Conservation (phyloP, 2,888 invertebrate species). For the Macrosoma leucophasiata region DNA sequence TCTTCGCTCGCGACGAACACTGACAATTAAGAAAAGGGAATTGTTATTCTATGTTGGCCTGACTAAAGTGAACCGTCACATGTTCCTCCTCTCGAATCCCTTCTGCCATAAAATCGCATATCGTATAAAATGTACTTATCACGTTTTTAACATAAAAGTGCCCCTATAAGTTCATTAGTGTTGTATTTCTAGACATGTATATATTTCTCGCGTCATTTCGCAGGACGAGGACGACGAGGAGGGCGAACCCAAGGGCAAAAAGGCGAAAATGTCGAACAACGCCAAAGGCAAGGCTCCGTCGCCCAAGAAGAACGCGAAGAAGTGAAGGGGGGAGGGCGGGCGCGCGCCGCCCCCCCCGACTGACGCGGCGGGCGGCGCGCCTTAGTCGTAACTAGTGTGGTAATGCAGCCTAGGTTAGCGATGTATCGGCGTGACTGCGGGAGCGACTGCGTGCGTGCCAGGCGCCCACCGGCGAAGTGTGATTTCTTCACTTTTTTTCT, state of each 20-base stretch:
- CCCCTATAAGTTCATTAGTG: too few relatives aligned
- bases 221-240: conserved; percentile 84
- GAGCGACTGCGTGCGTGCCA: conserved; percentile 38
- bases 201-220: conserved; percentile 22
- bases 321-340: conserved; percentile 45
- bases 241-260: conserved; percentile 87
- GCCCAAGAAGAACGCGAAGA: conserved; percentile 82
- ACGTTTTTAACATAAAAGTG: too few relatives aligned
- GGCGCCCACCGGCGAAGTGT: conserved; percentile 47
- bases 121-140: too few relatives aligned
- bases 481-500: conserved; percentile 58
- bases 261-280: conserved; percentile 83
- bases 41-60: too few relatives aligned
- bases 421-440: conserved; percentile 43
- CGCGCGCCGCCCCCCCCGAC: conserved; percentile 23
- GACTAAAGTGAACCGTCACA: too few relatives aligned
- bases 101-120: too few relatives aligned
- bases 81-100: too few relatives aligned
- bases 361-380: conserved; percentile 20
- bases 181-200: too few relatives aligned
- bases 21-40: too few relatives aligned
- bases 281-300: conserved; percentile 81
- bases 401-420: conserved; percentile 62
- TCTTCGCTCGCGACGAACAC: too few relatives aligned
- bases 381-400: conserved; percentile 55